These are phyloP conservation scores for Ceryle rudis DNA, from an alignment of 2,797 vertebrate genomes.

Conservation along the genomic window DNA sequence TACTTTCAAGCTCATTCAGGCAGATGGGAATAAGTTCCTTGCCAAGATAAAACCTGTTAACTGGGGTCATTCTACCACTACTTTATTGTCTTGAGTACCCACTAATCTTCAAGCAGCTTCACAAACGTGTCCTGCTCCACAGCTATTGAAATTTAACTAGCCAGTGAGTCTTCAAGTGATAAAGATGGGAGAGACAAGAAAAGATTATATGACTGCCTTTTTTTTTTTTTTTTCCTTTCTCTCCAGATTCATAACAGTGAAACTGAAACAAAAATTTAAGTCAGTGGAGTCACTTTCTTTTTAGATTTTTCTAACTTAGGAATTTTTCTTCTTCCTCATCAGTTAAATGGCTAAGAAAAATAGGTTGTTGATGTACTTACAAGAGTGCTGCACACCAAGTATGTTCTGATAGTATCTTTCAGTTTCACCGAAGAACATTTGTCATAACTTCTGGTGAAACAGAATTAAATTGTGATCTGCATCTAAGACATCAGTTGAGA, in stretches of 20 bases:
- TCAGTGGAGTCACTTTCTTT: not conserved
- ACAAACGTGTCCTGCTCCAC: not conserved
- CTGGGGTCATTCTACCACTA: not conserved
- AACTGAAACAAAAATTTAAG: not conserved
- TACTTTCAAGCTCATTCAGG: not conserved
- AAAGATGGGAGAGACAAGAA: not conserved
- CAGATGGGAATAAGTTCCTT: not conserved
- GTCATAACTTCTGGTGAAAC: constrained; percentile 37
- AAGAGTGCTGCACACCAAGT: not conserved
- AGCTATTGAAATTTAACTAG: constrained; percentile 3
- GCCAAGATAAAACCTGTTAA: constrained; percentile 23
- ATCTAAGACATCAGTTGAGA: not conserved
- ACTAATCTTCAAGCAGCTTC: constrained; percentile 7
- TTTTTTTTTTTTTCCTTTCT: not conserved
- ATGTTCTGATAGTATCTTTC: constrained; percentile 32
- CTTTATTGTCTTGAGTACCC: constrained; percentile 24
- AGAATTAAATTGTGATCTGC: constrained; percentile 30
- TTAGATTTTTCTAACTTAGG: not conserved
- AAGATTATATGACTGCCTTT: not conserved
- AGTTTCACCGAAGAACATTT: constrained; percentile 41
- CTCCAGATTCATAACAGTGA: not conserved
- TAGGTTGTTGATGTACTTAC: constrained; percentile 2
- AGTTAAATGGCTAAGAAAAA: constrained; percentile 20
- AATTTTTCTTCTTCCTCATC: not conserved
- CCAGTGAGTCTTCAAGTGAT: not conserved